phyloP scores from a whole-genome alignment of 2,113 vertebrate species.

The Lagenorhynchus albirostris region DNA sequence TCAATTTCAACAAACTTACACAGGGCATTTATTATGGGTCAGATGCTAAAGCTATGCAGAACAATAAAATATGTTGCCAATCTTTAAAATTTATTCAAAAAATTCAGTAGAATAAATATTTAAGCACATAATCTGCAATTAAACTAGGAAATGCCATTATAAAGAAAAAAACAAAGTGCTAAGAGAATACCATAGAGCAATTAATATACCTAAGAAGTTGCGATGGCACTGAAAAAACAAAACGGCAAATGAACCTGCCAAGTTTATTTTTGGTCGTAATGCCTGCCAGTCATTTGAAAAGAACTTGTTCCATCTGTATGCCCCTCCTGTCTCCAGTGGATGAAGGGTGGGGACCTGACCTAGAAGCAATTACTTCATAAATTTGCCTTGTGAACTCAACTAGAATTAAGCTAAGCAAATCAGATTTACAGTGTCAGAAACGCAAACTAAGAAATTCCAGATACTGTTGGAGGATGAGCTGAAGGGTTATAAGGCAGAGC shows the following conservation, averaged over 20 bases:
- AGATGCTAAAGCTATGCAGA: not conserved
- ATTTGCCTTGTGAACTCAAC: not conserved
- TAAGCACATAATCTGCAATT: not conserved
- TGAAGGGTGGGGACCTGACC: not conserved
- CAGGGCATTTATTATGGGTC: not conserved
- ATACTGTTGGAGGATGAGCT: not conserved
- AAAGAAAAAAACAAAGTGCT: not conserved
- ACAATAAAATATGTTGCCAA: not conserved
- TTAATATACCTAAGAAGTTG: not conserved
- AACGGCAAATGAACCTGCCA: not conserved
- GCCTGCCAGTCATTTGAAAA: not conserved
- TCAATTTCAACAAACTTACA: not conserved
- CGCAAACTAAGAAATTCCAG: not conserved
- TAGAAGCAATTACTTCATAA: not conserved
- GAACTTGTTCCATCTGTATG: not conserved
- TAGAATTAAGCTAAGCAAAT: not conserved
- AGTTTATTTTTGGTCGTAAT: not conserved
- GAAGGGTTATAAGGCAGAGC: not conserved
- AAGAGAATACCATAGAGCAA: not conserved
- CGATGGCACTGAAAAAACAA: not conserved
- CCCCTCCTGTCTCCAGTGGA: not conserved
- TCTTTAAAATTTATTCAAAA: not conserved
- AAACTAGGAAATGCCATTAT: not conserved
- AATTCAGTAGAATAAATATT: not conserved
- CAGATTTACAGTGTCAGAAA: not conserved